Percentiles rank a stretch among this genome's conserved stretches.
Evolutionary conservation across 1,140 invertebrate species (phyloP).

Genomic region (Chymomyza costata): DNA sequence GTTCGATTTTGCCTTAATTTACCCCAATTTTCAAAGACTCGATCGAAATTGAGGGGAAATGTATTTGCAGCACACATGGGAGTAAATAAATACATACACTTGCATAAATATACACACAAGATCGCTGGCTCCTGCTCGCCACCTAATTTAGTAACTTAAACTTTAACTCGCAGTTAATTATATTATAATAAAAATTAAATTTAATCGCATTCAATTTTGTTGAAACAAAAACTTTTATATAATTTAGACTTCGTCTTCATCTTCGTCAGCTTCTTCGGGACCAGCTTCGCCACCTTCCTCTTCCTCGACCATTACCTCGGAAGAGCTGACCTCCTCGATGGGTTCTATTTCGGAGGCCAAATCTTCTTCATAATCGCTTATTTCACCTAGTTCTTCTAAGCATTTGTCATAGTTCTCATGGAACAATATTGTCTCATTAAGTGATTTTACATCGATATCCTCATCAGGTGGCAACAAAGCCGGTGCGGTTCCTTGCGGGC

Average conservation of each 20-base stretch:
- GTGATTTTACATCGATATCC: constrained; percentile 48
- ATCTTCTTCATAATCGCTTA: constrained; percentile 64
- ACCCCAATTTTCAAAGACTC: too few species aligned
- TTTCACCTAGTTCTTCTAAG: constrained; percentile 53
- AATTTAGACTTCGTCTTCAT: constrained; percentile 47
- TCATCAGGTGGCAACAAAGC: constrained; percentile 42
- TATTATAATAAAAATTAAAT: constrained; percentile 55
- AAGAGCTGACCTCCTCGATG: constrained; percentile 55
- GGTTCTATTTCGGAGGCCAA: constrained; percentile 60
- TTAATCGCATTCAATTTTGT: constrained; percentile 5
- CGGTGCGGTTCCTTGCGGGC: constrained; percentile 47
- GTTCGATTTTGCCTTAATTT: too few species aligned
- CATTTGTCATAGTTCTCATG: constrained; percentile 65
- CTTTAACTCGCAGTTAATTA: constrained; percentile 47
- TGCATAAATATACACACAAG: too few species aligned
- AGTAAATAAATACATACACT: constrained; percentile 8
- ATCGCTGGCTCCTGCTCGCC: constrained; percentile 19
- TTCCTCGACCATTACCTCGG: constrained; percentile 63
- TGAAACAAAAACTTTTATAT: too few species aligned
- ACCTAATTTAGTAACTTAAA: constrained; percentile 57
- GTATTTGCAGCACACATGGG: constrained; percentile 8
- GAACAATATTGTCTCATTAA: constrained; percentile 65
- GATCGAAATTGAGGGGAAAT: too few species aligned
- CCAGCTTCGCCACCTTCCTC: constrained; percentile 51
- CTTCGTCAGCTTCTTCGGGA: constrained; percentile 30